phyloP scores from a whole-genome alignment of 2,888 invertebrate species.

The Xylocampa areola region DNA sequence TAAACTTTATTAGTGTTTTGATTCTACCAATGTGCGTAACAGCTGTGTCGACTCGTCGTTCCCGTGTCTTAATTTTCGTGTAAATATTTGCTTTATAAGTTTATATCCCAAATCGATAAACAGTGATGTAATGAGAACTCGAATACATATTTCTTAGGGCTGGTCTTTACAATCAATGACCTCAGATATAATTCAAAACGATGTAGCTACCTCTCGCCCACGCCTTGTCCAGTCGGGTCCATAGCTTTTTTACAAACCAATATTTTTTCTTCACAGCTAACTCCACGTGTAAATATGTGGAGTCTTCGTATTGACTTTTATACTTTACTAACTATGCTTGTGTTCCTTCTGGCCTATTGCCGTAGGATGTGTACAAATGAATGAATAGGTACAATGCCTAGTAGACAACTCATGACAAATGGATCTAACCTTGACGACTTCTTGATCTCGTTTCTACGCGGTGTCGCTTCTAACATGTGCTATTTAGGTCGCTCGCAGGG shows the following conservation, averaged over 20 bases:
- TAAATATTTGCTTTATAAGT: conserved; percentile 54
- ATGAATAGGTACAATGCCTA: conserved; percentile 62
- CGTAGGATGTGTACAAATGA: conserved; percentile 57
- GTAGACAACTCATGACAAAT: conserved; percentile 83
- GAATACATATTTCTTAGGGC: conserved; percentile 56
- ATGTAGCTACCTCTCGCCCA: conserved; percentile 82
- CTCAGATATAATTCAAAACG: conserved; percentile 81
- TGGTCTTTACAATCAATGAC: conserved; percentile 83
- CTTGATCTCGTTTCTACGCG: conserved; percentile 85
- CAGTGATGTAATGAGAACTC: conserved; percentile 68
- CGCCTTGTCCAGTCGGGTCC: conserved; percentile 72
- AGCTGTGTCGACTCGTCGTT: conserved; percentile 71
- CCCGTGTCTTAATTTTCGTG: conserved; percentile 69
- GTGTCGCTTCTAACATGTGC: conserved; percentile 76
- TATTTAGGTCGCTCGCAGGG: conserved; percentile 80
- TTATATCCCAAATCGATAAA: conserved; percentile 60
- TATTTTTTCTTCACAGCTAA: conserved; percentile 69
- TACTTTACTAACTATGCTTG: conserved; percentile 45
- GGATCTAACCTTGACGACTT: conserved; percentile 86
- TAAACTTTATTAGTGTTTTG: conserved; percentile 80
- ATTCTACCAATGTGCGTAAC: conserved; percentile 78
- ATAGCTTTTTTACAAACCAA: conserved; percentile 73
- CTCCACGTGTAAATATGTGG: conserved; percentile 64
- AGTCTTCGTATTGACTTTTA: conserved; percentile 61
- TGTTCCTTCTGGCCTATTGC: conserved; percentile 53